Conservation (phyloP, 2,113 vertebrate genomes). For the Hemibagrus wyckioides region DNA sequence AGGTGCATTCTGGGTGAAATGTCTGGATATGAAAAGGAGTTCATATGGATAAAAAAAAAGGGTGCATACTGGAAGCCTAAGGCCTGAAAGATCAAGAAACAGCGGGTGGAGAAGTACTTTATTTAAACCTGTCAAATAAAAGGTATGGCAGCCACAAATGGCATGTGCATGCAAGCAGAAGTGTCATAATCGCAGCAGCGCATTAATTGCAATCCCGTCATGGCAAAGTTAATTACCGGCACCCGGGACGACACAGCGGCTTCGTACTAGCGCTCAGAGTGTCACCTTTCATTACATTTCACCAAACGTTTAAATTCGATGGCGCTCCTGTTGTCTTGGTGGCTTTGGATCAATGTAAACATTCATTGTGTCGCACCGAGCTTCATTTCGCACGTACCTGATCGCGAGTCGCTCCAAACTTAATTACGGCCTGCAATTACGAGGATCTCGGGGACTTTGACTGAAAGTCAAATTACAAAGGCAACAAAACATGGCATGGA, state of each 20-base stretch:
- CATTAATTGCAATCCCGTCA: constrained; percentile 60
- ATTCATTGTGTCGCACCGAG: constrained; percentile 55
- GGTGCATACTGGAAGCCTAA: constrained; percentile 36
- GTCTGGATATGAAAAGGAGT: constrained; percentile 43
- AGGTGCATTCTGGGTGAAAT: constrained; percentile 31
- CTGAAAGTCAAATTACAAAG: constrained; percentile 71
- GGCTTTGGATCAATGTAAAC: constrained; percentile 73
- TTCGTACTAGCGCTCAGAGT: constrained; percentile 54
- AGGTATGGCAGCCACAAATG: constrained; percentile 35
- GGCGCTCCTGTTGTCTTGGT: constrained; percentile 68
- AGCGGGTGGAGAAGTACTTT: constrained; percentile 47
- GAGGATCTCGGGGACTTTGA: constrained; percentile 72
- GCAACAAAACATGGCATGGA: constrained; percentile 80
- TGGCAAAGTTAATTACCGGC: constrained; percentile 66
- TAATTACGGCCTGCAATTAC: constrained; percentile 74
- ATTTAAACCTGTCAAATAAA: constrained; percentile 56
- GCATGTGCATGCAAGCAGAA: constrained; percentile 31
- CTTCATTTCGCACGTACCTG: constrained; percentile 51
- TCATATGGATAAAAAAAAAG: constrained; percentile 47
- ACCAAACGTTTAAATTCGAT: constrained; percentile 71
- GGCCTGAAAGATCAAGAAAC: constrained; percentile 50
- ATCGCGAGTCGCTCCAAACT: constrained; percentile 65
- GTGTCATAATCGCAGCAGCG: constrained; percentile 63
- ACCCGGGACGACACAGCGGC: constrained; percentile 48
- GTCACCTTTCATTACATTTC: constrained; percentile 72